Conservation (phyloP, 1,140 invertebrate species). For the Callitettix versicolor region DNA sequence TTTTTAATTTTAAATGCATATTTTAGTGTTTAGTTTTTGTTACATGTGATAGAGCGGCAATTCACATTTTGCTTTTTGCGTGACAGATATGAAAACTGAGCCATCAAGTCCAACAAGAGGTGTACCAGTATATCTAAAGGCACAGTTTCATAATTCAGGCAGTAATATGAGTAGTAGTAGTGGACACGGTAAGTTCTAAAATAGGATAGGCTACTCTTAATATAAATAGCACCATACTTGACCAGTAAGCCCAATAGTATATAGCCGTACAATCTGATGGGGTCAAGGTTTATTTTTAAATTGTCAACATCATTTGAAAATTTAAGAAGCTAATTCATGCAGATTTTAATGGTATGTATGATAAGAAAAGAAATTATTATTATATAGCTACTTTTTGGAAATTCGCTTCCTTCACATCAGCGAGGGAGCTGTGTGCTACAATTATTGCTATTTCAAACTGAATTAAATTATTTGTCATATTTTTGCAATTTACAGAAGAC, state of each 20-base stretch:
- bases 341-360: too few relatives aligned
- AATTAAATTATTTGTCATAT: too few relatives aligned
- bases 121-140: conserved; percentile 64
- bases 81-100: conserved; percentile 48
- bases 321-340: too few relatives aligned
- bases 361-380: not conserved
- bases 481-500: conserved; percentile 74
- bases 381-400: not conserved
- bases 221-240: not conserved
- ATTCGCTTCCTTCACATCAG: not conserved
- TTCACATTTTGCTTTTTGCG: too few relatives aligned
- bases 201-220: conserved; percentile 10
- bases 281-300: conserved; percentile 6
- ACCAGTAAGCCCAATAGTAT: conserved; percentile 1
- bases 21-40: too few relatives aligned
- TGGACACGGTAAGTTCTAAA: conserved; percentile 23
- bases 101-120: conserved; percentile 52
- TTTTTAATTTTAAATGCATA: too few relatives aligned
- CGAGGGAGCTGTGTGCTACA: not conserved
- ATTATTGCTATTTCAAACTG: too few relatives aligned
- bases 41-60: too few relatives aligned
- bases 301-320: too few relatives aligned
- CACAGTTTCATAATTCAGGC: conserved; percentile 78
- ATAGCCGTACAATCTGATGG: conserved; percentile 17
- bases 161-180: conserved; percentile 27